phyloP scores from a whole-genome alignment of 2,113 vertebrate species.

The Meriones unguiculatus region DNA sequence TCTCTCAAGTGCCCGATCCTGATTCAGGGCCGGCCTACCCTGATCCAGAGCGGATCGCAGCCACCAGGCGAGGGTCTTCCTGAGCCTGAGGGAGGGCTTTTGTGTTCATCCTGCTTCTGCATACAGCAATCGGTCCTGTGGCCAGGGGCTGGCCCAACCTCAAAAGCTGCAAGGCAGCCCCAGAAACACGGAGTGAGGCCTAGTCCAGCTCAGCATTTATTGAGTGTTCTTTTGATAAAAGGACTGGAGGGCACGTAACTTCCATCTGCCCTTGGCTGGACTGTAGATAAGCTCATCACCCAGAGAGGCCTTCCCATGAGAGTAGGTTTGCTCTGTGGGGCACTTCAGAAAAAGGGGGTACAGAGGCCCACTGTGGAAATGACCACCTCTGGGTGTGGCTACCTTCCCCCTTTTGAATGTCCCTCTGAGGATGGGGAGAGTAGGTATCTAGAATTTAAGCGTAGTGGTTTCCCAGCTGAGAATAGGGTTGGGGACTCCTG shows the following conservation, averaged over 20 bases:
- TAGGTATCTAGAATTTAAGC: not conserved
- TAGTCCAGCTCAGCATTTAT: not conserved
- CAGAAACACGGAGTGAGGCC: not conserved
- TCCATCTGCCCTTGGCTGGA: not conserved
- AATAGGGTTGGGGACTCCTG: no score
- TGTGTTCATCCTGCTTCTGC: not conserved
- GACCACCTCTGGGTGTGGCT: not conserved
- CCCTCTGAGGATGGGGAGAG: not conserved
- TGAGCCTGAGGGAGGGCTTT: not conserved
- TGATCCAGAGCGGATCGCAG: not conserved
- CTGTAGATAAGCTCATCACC: not conserved
- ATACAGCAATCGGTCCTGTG: no score
- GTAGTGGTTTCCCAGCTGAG: not conserved
- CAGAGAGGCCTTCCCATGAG: not conserved
- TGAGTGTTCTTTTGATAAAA: not conserved
- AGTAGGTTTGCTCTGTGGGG: no score
- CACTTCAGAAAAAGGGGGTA: not conserved
- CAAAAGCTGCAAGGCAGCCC: not conserved
- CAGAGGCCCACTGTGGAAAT: fast-evolving
- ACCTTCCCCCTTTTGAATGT: not conserved
- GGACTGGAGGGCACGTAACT: not conserved
- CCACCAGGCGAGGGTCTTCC: not conserved
- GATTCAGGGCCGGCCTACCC: not conserved
- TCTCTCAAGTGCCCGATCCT: not conserved
- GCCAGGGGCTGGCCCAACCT: fast-evolving